A percentile compares a stretch with the other conserved stretches of the same genome.
phyloP scores from a whole-genome alignment of 2,797 vertebrate genomes.

The Clarias platycephalus region DNA sequence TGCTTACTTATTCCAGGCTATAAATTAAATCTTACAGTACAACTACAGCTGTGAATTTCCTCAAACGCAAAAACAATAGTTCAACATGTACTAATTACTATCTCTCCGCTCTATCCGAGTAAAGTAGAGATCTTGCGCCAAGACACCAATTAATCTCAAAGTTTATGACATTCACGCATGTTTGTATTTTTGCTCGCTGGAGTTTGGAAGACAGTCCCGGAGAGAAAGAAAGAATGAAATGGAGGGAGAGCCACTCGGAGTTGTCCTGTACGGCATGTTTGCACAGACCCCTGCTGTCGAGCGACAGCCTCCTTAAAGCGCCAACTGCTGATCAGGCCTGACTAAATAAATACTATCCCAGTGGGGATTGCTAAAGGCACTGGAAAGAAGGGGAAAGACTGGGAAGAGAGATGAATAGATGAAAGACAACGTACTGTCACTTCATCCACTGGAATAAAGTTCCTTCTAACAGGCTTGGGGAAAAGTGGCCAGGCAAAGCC shows the following conservation, averaged over 20 bases:
- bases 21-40: background rate
- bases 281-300: constrained; percentile 28
- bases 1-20: background rate
- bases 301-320: constrained; percentile 54
- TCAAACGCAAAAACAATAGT: background rate
- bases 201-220: constrained; percentile 37
- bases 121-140: background rate
- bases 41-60: background rate
- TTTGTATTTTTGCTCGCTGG: constrained; percentile 22
- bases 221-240: constrained; percentile 23
- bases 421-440: background rate
- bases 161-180: constrained; percentile 20
- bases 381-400: constrained; percentile 42
- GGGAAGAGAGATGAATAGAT: constrained; percentile 14
- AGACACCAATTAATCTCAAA: constrained; percentile 1
- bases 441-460: constrained; percentile 6
- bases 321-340: constrained; percentile 58
- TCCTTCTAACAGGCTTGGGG: background rate
- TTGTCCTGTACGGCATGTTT: constrained; percentile 35
- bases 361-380: constrained; percentile 66
- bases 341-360: constrained; percentile 64
- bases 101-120: background rate
- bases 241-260: constrained; percentile 22
- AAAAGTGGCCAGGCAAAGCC: background rate
- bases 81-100: background rate